phyloP scores from a whole-genome alignment of 2,888 invertebrate genomes.

The Notocelia uddmanniana region DNA sequence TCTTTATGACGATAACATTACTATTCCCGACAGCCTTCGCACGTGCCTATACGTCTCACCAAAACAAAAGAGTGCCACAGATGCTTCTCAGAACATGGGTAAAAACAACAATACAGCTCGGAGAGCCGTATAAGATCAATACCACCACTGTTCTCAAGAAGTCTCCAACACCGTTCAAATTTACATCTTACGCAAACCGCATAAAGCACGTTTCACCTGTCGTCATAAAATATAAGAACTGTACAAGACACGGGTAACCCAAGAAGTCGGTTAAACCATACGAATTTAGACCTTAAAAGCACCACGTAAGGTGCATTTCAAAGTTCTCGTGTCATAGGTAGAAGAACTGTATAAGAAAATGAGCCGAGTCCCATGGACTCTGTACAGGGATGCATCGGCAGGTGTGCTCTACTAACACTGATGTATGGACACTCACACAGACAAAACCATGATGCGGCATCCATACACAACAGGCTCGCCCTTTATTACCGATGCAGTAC shows the following conservation, averaged over 20 bases:
- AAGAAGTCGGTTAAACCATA: background rate
- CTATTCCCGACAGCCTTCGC: slow-evolving; percentile 59
- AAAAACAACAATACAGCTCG: slow-evolving; percentile 61
- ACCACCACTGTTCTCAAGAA: slow-evolving; percentile 53
- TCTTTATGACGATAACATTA: slow-evolving; percentile 25
- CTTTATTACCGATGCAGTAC: slow-evolving; percentile 62
- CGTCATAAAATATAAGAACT: slow-evolving; percentile 3
- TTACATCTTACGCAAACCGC: slow-evolving; percentile 1
- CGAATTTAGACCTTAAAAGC: slow-evolving; percentile 11
- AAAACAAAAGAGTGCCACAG: slow-evolving; percentile 69
- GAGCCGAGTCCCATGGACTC: slow-evolving; percentile 34
- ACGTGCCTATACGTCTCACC: slow-evolving; percentile 67
- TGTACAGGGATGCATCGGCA: slow-evolving; percentile 47
- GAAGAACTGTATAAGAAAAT: slow-evolving; percentile 32
- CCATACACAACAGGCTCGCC: slow-evolving; percentile 65
- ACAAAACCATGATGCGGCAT: slow-evolving; percentile 51
- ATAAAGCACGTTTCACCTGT: slow-evolving; percentile 13
- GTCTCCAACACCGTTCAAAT: background rate
- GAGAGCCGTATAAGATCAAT: slow-evolving; percentile 62
- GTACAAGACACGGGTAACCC: slow-evolving; percentile 44
- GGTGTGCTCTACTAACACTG: slow-evolving; percentile 54
- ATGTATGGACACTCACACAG: slow-evolving; percentile 54
- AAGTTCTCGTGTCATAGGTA: background rate
- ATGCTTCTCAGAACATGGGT: slow-evolving; percentile 66
- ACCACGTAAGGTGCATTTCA: background rate